Base-by-base conservation (phyloP, 2,797 vertebrate genomes). In the Pteronotus mesoamericanus region DNA sequence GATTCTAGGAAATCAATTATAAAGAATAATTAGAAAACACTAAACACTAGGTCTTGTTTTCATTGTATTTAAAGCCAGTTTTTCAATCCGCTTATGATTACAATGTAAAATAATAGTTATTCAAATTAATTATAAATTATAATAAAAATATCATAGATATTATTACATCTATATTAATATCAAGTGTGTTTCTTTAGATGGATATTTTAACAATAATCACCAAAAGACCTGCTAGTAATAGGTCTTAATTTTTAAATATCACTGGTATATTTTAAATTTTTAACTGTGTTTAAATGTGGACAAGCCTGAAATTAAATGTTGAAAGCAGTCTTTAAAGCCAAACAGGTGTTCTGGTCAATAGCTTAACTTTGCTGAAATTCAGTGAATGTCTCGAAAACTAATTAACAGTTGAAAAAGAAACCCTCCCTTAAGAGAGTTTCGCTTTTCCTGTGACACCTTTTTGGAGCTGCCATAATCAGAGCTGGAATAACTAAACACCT, bases 361-460 rank as follows among this genome's bases (percentile, higher is more conserved):
- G 55, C 16, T 86, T 34, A 78, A 92, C n/a, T 87, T 92, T 86
- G 42, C 39, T 92, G 75, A 90, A 96, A 96, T 61, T 96, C 72
- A 46, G 44, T 61, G 12, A 57, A 51, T 89, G 53, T 57, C 42
- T 72, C 95, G 48, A 95, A 97, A 84, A 95, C 71, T 57, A 88
- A 94, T 88, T 78, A 93, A 86, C 9, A 85, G 86, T 69, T 86
- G 55, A 91, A 69, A 95, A 96, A 86, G 39, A 53, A 95, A 61
- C 2, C 48, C 29, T 96, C 64, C 66, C 71, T 11, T 91, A 53
- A 37, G 75, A 93, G 37, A 94, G 44, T 19, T 79, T 84, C 26
- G 78, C 46, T 61, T 82, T 85, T 75, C 72, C 37, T 80, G 2
- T 57, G 69, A 69, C 91, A 29, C 5, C 75, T 74, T 86, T 84